Evolutionary conservation across 2,113 vertebrate genomes (phyloP).

Genomic region (Crocuta crocuta): DNA sequence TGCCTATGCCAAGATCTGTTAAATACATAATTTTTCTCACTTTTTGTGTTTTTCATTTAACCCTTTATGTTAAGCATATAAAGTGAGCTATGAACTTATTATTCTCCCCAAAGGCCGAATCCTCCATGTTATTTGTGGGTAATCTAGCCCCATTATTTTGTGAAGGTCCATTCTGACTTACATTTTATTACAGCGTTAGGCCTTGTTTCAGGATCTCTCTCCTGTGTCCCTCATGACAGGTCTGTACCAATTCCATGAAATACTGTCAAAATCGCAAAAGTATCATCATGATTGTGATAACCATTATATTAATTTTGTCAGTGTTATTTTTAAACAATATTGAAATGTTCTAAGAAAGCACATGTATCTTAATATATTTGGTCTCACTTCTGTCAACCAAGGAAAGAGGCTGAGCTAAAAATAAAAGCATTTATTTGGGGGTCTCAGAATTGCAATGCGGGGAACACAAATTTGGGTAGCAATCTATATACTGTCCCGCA

Average conservation of each 20-base stretch:
- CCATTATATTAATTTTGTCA: neutral
- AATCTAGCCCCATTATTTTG: neutral
- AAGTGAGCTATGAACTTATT: neutral
- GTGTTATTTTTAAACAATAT: constrained; percentile 19
- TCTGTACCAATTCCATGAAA: neutral
- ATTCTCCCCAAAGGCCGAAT: neutral
- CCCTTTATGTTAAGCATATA: neutral
- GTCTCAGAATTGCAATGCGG: neutral
- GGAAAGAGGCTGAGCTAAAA: neutral
- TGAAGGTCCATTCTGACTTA: neutral
- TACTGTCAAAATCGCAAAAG: neutral
- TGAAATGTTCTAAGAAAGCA: neutral
- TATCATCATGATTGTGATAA: neutral
- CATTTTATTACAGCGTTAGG: neutral
- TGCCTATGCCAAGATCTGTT: neutral
- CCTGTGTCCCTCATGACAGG: neutral
- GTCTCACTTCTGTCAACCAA: neutral
- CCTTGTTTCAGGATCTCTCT: neutral
- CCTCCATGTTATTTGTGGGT: neutral
- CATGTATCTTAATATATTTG: neutral
- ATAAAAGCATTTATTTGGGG: neutral
- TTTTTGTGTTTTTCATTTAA: neutral
- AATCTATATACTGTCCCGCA: neutral
- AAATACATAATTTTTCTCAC: neutral
- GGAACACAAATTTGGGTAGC: neutral